These are phyloP conservation scores for Bombus haemorrhoidalis DNA, from an alignment of 1,140 invertebrate species.

Conservation along the genomic window DNA sequence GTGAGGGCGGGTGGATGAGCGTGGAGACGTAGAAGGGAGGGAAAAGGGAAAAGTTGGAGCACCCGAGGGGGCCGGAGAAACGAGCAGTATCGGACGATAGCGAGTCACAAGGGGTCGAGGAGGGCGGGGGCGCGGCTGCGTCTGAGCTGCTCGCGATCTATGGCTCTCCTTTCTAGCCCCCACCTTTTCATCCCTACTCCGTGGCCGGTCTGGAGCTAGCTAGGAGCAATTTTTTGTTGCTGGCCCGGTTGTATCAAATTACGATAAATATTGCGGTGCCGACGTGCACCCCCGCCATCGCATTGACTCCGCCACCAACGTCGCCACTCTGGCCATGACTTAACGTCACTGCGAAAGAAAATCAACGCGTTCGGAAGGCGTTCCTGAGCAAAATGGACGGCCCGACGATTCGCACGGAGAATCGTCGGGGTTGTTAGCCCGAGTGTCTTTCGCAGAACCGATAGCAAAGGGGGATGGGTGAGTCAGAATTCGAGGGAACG, in stretches of 20 bases:
- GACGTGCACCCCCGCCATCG: constrained; percentile 68
- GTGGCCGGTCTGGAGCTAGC: constrained; percentile 38
- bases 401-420: not conserved
- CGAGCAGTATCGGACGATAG: constrained; percentile 73
- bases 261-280: constrained; percentile 78
- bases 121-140: constrained; percentile 71
- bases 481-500: not conserved
- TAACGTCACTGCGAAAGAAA: constrained; percentile 60
- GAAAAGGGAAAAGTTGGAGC: constrained; percentile 53
- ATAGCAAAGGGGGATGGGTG: not conserved
- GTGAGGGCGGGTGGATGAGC: not conserved
- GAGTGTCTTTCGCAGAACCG: constrained; percentile 19
- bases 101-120: constrained; percentile 61
- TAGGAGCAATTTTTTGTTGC: constrained; percentile 75
- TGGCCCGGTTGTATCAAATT: constrained; percentile 79
- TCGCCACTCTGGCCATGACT: constrained; percentile 54
- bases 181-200: constrained; percentile 54
- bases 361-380: constrained; percentile 52
- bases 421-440: not conserved
- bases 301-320: constrained; percentile 22
- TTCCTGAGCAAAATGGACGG: constrained; percentile 49
- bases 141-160: constrained; percentile 75
- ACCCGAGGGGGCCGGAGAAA: constrained; percentile 46
- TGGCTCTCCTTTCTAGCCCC: constrained; percentile 64
- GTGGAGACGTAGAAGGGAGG: constrained; percentile 19